These are phyloP conservation scores for Staurois parvus DNA, from an alignment of 2,797 vertebrate genomes.

Conservation along the genomic window DNA sequence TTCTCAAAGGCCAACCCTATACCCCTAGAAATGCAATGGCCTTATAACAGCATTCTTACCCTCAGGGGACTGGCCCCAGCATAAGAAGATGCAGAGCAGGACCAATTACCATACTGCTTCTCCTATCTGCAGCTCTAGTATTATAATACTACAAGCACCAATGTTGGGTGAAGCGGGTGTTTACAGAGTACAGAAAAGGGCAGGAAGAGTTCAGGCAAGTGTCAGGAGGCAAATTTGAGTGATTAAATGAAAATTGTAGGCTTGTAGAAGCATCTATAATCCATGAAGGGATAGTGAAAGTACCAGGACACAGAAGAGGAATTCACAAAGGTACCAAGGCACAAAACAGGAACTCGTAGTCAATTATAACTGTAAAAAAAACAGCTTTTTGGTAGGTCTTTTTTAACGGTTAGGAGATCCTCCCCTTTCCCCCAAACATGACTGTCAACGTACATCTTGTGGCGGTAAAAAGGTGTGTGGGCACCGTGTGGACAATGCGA, in stretches of 20 bases:
- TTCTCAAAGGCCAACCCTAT: no score
- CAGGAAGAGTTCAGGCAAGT: neutral
- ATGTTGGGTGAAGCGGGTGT: neutral
- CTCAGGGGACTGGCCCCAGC: no score
- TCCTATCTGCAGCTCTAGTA: neutral
- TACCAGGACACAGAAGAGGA: no score
- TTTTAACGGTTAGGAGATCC: neutral
- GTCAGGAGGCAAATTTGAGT: neutral
- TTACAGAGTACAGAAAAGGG: neutral
- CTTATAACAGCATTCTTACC: no score
- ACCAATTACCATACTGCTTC: neutral
- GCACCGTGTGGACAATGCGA: constrained; percentile 5
- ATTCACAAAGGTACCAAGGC: no score
- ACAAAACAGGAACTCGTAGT: no score
- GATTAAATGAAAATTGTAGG: no score
- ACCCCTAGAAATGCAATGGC: no score
- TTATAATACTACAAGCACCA: neutral
- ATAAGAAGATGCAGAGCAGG: neutral
- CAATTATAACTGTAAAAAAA: neutral
- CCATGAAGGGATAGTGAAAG: no score
- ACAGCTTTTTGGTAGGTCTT: no score
- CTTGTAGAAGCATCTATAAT: neutral
- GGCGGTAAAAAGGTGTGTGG: neutral
- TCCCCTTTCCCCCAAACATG: neutral
- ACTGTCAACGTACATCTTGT: neutral